phyloP scores from a whole-genome alignment of 1,140 invertebrate genomes.

The Macrobrachium rosenbergii region DNA sequence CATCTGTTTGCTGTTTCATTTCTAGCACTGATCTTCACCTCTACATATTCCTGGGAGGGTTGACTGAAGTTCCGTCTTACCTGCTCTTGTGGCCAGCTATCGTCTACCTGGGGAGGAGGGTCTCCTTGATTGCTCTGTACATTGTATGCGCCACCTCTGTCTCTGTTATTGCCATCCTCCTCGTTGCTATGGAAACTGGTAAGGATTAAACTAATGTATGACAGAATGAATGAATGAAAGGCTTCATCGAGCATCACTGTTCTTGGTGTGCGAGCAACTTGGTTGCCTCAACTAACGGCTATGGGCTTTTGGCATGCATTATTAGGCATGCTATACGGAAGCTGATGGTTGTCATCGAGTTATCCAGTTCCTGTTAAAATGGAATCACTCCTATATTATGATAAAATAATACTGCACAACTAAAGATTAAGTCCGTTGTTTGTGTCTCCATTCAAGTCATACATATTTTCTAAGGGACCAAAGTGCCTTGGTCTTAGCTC shows the following conservation, averaged over 20 bases:
- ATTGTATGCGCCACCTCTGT: neutral
- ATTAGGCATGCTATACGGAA: no score
- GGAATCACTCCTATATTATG: no score
- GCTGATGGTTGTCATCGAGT: no score
- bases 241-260: neutral
- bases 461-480: no score
- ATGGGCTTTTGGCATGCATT: no score
- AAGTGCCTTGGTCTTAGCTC: no score
- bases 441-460: no score
- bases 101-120: neutral
- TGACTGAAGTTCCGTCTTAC: slow-evolving; percentile 21
- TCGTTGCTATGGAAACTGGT: neutral
- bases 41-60: slow-evolving; percentile 28
- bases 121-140: slow-evolving; percentile 2
- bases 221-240: neutral
- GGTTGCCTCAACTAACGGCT: no score
- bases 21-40: slow-evolving; percentile 15
- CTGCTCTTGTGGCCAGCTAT: slow-evolving; percentile 23
- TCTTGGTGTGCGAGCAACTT: neutral
- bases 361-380: no score
- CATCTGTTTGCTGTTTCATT: neutral
- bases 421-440: no score
- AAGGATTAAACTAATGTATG: neutral
- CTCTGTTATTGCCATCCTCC: neutral
- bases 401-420: no score